phyloP scores from a whole-genome alignment of 2,113 vertebrate species.

The Hydropotes inermis region DNA sequence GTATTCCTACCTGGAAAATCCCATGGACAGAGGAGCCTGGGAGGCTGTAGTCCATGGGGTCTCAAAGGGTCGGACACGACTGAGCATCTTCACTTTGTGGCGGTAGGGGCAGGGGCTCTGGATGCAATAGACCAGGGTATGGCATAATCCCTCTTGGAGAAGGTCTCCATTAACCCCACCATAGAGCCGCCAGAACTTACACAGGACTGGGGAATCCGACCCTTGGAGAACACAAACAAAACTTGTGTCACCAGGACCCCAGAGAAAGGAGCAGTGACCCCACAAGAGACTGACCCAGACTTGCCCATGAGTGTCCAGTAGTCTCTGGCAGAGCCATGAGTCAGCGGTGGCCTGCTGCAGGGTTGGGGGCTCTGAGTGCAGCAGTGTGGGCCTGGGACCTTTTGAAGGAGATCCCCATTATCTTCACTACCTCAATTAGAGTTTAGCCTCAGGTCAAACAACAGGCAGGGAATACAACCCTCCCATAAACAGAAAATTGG shows the following conservation, averaged over 20 bases:
- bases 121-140: neutral
- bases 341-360: neutral
- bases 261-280: neutral
- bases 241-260: neutral
- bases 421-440: neutral
- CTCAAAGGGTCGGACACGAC: no score
- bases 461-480: neutral
- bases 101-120: neutral
- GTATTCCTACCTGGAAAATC: no score
- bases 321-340: neutral
- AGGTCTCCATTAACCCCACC: neutral
- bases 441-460: neutral
- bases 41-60: no score
- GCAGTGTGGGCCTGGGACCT: rapidly evolving
- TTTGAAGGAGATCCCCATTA: neutral
- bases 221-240: neutral
- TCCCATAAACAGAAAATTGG: neutral
- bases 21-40: no score
- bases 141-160: neutral
- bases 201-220: neutral
- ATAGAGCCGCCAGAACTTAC: neutral
- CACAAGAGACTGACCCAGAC: neutral
- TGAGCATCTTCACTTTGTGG: neutral
- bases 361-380: neutral
- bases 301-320: neutral